Percentiles rank a stretch among this genome's conserved stretches.
Conservation (phyloP, 2,113 vertebrate species). For the Manacus vitellinus region DNA sequence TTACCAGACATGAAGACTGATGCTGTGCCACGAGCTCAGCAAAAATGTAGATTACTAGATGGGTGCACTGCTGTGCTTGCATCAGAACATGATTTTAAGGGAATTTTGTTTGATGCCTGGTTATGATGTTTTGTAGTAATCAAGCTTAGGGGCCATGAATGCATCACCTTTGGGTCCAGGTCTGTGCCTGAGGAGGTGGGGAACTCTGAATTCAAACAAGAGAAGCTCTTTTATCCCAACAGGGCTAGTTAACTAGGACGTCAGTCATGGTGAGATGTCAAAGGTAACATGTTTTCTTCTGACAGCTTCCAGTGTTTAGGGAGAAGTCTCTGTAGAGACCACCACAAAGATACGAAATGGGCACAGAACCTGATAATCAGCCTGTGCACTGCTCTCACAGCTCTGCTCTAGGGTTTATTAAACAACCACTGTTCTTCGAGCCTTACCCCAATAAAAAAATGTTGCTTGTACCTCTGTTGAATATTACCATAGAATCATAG, state of each 20-base stretch:
- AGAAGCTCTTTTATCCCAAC: not conserved
- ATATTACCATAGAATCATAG: not conserved
- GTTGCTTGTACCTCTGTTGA: not conserved
- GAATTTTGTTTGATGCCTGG: not conserved
- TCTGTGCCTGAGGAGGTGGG: not conserved
- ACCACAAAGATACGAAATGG: not conserved
- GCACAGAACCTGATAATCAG: not conserved
- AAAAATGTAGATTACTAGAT: accelerated
- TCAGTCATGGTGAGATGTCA: not conserved
- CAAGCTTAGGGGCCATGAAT: not conserved
- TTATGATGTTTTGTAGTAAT: not conserved
- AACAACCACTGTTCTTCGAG: not conserved
- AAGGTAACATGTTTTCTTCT: not conserved
- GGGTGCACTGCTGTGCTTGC: not conserved
- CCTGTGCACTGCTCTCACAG: not conserved
- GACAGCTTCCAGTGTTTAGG: not conserved
- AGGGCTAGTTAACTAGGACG: not conserved
- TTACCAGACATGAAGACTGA: not conserved
- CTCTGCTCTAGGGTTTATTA: accelerated
- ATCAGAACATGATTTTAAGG: not conserved
- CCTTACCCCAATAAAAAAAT: not conserved
- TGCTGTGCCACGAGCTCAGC: not conserved
- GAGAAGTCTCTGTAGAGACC: not conserved
- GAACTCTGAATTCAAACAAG: not conserved
- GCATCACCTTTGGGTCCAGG: not conserved